Conservation (phyloP, 37 sponge, comb jelly and placozoan genomes). For the Chondrilla cf. caribensis region DNA sequence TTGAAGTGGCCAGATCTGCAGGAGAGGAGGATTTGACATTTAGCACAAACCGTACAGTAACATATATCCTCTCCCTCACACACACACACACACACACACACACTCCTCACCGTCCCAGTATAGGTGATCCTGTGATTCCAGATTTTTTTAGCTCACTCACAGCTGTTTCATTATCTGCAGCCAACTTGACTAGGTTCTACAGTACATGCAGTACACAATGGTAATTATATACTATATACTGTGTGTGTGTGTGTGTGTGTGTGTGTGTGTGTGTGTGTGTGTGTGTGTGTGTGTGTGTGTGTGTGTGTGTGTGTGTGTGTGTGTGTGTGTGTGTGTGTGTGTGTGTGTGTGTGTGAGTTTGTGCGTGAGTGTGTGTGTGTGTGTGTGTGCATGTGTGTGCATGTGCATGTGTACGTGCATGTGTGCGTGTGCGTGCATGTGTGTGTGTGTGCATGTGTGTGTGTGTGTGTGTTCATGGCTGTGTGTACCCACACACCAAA, state of each 20-base stretch:
- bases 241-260: background rate
- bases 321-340: too few relatives aligned
- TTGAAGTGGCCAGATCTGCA: background rate
- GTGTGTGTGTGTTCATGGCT: too few relatives aligned
- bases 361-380: background rate
- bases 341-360: background rate
- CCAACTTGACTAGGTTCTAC: constrained; percentile 28
- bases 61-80: background rate
- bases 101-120: background rate
- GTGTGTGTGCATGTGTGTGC: too few relatives aligned
- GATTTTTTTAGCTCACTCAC: background rate
- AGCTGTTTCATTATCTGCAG: constrained; percentile 12
- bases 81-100: constrained; percentile 29
- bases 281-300: too few relatives aligned
- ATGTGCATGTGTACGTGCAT: too few relatives aligned
- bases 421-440: too few relatives aligned
- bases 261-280: too few relatives aligned
- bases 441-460: too few relatives aligned
- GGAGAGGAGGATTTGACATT: too few relatives aligned
- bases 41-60: background rate
- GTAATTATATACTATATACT: too few relatives aligned
- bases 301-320: too few relatives aligned
- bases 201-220: too few relatives aligned
- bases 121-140: constrained; percentile 9
- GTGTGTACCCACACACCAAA: background rate